Conservation (phyloP, 2,888 invertebrate species). For the Chloroclysta siterata region DNA sequence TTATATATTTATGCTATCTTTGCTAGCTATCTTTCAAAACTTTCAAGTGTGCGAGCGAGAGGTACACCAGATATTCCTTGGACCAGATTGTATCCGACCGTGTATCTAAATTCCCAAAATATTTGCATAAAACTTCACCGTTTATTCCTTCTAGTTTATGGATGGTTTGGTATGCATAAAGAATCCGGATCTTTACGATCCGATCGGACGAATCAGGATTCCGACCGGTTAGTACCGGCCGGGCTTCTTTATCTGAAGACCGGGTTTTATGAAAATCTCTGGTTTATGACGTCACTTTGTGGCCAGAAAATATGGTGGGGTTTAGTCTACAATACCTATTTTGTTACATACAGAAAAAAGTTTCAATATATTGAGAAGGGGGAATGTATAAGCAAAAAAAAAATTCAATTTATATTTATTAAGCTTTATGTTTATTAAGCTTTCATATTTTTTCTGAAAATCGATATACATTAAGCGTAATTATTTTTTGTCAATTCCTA, state of each 20-base stretch:
- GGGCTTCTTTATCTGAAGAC: conserved; percentile 20
- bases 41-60: no score
- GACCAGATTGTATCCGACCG: neutral
- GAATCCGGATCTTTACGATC: conserved; percentile 19
- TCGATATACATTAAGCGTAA: no score
- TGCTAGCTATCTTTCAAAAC: no score
- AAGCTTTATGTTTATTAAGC: no score
- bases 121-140: conserved; percentile 8
- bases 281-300: conserved; percentile 25
- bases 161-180: conserved; percentile 29
- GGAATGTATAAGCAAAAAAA: no score
- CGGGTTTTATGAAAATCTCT: conserved; percentile 20
- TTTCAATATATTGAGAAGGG: no score
- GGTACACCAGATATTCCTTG: no score
- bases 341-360: neutral
- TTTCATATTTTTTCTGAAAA: no score
- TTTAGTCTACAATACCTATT: neutral
- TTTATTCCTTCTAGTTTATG: conserved; percentile 30
- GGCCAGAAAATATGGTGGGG: neutral
- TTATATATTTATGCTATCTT: no score
- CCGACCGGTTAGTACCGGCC: conserved; percentile 11
- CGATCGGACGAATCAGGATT: conserved; percentile 16
- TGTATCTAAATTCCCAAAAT: conserved; percentile 2
- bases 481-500: no score
- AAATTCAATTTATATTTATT: no score